Evolutionary conservation across 2,888 invertebrate species (phyloP).

Genomic region (Tineola bisselliella): DNA sequence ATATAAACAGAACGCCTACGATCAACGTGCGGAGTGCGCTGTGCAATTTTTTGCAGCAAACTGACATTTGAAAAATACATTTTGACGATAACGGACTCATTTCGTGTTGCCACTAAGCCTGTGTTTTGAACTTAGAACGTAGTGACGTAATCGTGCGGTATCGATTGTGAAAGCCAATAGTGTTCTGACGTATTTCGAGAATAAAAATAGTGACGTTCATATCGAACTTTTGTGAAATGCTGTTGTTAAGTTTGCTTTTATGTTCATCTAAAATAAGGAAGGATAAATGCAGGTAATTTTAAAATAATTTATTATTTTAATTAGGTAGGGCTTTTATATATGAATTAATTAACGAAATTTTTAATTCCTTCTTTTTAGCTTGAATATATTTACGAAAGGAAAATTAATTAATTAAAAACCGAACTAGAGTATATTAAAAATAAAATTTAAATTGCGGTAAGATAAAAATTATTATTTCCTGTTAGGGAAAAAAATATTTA

Average conservation of each 20-base stretch:
- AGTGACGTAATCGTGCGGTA: constrained; percentile 4
- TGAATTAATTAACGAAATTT: too few species aligned
- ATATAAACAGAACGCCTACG: constrained; percentile 49
- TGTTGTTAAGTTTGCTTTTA: neutral
- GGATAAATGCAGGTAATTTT: constrained; percentile 10
- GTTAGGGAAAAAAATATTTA: too few species aligned
- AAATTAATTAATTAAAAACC: too few species aligned
- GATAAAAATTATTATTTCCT: too few species aligned
- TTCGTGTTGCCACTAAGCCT: constrained; percentile 22
- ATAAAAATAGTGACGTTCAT: neutral
- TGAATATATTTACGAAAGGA: too few species aligned
- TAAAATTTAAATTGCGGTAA: too few species aligned
- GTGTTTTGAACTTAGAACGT: constrained; percentile 21
- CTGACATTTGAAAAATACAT: constrained; percentile 65
- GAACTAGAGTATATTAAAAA: too few species aligned
- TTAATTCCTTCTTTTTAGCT: too few species aligned
- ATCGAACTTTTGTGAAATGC: neutral
- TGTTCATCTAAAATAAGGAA: neutral
- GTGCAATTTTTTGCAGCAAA: constrained; percentile 53
- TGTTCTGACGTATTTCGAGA: neutral
- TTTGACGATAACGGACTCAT: constrained; percentile 62
- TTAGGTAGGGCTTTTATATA: neutral
- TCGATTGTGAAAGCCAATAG: neutral
- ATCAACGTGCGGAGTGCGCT: constrained; percentile 40
- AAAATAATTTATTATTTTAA: neutral